phyloP scores from a whole-genome alignment of 2,888 invertebrate species.

The Apotomis betuletana region DNA sequence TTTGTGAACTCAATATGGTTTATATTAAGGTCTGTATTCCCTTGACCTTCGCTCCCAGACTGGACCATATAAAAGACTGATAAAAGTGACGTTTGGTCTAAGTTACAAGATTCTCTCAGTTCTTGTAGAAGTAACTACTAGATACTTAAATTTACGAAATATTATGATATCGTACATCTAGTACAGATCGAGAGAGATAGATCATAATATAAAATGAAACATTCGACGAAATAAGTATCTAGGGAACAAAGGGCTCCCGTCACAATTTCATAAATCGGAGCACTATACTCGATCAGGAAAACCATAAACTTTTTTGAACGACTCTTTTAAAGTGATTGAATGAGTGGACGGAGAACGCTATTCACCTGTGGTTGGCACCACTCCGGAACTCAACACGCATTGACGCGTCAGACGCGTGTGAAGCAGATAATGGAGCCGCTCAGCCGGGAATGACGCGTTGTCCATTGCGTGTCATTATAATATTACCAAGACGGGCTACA shows the following conservation, averaged over 20 bases:
- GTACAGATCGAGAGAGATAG: no score
- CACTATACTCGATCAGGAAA: no score
- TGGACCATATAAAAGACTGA: constrained; percentile 15
- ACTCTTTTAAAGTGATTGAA: not conserved
- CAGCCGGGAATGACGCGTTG: constrained; percentile 1
- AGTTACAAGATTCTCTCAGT: not conserved
- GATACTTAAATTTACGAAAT: not conserved
- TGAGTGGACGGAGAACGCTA: not conserved
- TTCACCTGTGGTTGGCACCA: not conserved
- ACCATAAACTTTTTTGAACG: no score
- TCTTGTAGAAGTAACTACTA: not conserved
- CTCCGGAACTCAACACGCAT: constrained; percentile 1
- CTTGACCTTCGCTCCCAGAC: constrained; percentile 17
- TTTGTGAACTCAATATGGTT: constrained; percentile 8
- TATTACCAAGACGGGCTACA: no score
- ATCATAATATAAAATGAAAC: no score
- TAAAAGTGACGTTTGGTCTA: constrained; percentile 11
- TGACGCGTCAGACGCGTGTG: constrained; percentile 27
- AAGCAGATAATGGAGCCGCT: constrained; percentile 34
- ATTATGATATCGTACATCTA: no score
- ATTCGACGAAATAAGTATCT: no score
- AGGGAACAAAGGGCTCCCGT: no score
- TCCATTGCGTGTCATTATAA: no score
- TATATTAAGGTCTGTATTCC: constrained; percentile 18
- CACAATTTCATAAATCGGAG: no score